A percentile compares a stretch with the other conserved stretches of the same genome.
Evolutionary conservation across 2,888 invertebrate species (phyloP).

Genomic region (Prosopocoilus inquinatus): DNA sequence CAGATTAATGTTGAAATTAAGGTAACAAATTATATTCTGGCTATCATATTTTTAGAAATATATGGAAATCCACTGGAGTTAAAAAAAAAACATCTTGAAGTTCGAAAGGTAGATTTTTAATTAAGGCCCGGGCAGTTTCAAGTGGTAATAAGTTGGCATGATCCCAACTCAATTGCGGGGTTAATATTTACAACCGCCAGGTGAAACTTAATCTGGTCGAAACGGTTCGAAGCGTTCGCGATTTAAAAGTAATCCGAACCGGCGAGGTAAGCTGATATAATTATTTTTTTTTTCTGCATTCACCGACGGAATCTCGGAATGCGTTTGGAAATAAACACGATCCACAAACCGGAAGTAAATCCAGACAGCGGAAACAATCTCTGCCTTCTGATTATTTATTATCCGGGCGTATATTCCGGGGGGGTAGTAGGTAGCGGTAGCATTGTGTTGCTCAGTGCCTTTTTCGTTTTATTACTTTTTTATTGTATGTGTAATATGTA

Average conservation of each 20-base stretch:
- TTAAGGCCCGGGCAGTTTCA: conserved; percentile 20
- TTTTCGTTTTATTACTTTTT: conserved; percentile 3
- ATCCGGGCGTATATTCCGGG: conserved; percentile 39
- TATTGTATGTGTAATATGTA: not conserved
- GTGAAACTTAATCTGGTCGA: conserved; percentile 19
- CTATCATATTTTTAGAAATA: not conserved
- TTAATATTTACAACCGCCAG: conserved; percentile 19
- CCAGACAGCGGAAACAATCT: conserved; percentile 43
- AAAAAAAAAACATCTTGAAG: conserved; percentile 14
- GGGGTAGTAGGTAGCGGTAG: conserved; percentile 23
- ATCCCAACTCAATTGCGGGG: conserved; percentile 18
- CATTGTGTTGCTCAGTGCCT: conserved; percentile 32
- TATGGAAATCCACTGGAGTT: not conserved
- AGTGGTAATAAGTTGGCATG: conserved; percentile 23
- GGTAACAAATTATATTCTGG: not conserved
- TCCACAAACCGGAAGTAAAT: conserved; percentile 28
- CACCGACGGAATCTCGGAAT: conserved; percentile 21
- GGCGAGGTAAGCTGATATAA: not conserved
- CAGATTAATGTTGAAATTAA: no score
- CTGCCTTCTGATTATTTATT: conserved; percentile 48
- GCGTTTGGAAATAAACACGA: conserved; percentile 26
- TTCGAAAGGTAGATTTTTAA: conserved; percentile 23
- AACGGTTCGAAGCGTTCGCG: conserved; percentile 6
- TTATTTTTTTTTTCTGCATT: conserved; percentile 15
- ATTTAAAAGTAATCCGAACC: conserved; percentile 1